phyloP scores from a whole-genome alignment of 2,888 invertebrate species.

The Scaptomyza polygonia region DNA sequence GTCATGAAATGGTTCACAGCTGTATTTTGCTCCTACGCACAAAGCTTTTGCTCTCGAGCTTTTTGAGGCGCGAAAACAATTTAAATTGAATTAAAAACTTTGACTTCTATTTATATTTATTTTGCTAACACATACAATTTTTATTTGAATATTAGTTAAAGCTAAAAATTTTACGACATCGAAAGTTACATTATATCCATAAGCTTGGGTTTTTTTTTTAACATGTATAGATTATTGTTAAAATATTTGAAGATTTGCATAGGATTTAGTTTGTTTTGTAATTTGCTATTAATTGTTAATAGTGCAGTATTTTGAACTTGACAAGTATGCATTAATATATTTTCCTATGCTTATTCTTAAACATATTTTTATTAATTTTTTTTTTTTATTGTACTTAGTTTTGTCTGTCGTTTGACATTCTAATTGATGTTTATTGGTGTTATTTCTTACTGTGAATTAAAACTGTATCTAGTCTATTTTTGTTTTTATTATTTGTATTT shows the following conservation, averaged over 20 bases:
- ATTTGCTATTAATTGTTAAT: conserved; percentile 33
- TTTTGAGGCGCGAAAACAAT: conserved; percentile 31
- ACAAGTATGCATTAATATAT: conserved; percentile 30
- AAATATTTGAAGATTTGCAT: conserved; percentile 72
- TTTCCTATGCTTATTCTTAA: conserved; percentile 38
- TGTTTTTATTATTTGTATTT: conserved; percentile 5
- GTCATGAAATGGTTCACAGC: conserved; percentile 43
- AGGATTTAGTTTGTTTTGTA: conserved; percentile 50
- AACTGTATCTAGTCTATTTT: conserved; percentile 2
- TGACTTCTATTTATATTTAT: not conserved
- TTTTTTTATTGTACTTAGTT: conserved; percentile 23
- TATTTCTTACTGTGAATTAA: conserved; percentile 71
- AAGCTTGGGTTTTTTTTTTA: conserved; percentile 61
- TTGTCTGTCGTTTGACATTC: conserved; percentile 33
- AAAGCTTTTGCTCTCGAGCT: conserved; percentile 47
- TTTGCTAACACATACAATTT: conserved; percentile 70
- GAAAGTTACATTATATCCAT: conserved; percentile 66
- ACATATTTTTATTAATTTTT: conserved; percentile 18
- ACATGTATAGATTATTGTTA: conserved; percentile 58
- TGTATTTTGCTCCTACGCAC: conserved; percentile 26
- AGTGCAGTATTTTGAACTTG: conserved; percentile 29
- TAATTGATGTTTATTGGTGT: conserved; percentile 28
- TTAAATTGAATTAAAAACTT: not conserved
- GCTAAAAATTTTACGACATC: conserved; percentile 76
- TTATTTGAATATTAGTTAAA: conserved; percentile 75